Evolutionary conservation across 2,888 invertebrate species (phyloP).

Genomic region (Lutraria lutraria): DNA sequence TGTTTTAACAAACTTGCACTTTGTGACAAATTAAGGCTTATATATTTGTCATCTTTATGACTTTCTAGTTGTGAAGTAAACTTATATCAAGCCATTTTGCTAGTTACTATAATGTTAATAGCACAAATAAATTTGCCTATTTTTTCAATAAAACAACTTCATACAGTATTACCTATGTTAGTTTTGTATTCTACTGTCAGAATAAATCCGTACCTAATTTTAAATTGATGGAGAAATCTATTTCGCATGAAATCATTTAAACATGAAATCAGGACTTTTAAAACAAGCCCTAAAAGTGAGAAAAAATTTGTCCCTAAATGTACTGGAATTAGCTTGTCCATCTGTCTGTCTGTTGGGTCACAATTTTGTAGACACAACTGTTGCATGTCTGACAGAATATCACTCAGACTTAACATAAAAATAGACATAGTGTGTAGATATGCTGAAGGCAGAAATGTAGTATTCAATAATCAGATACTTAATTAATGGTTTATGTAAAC

Average conservation of each 20-base stretch:
- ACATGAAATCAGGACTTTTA: neutral
- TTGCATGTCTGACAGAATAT: too few relatives aligned
- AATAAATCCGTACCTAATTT: neutral
- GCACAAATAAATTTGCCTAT: conserved; percentile 26
- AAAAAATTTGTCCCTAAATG: neutral
- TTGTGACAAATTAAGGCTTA: neutral
- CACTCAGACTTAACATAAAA: too few relatives aligned
- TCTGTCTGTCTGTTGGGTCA: neutral
- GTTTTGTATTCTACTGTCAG: neutral
- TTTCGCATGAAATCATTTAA: neutral
- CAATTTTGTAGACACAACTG: too few relatives aligned
- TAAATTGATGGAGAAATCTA: neutral
- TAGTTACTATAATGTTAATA: conserved; percentile 10
- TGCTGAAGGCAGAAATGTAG: too few relatives aligned
- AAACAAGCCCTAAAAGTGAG: neutral
- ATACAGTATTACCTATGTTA: neutral
- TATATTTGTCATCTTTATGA: neutral
- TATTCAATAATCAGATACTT: too few relatives aligned
- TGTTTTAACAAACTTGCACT: neutral
- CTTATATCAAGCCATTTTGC: neutral
- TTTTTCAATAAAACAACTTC: conserved; percentile 35
- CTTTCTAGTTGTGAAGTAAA: neutral
- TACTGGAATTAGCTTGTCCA: neutral
- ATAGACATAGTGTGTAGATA: too few relatives aligned
- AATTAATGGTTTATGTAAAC: too few relatives aligned